Percentiles rank a stretch among this genome's conserved stretches.
phyloP scores from a whole-genome alignment of 2,797 vertebrate genomes.

The Acropternis orthonyx region DNA sequence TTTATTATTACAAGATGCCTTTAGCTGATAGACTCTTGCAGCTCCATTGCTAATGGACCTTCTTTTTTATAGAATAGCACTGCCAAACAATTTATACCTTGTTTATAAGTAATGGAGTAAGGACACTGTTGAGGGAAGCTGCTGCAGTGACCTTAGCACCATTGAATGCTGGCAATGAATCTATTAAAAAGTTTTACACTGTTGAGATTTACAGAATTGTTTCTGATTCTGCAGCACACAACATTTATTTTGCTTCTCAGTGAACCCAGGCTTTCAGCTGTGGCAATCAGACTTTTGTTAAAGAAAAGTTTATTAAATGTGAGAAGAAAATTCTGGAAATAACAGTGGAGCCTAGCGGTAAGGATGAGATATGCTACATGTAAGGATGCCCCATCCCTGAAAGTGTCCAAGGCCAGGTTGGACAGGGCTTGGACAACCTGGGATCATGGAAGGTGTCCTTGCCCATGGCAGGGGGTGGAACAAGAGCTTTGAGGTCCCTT shows the following conservation, averaged over 20 bases:
- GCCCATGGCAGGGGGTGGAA: rapidly evolving
- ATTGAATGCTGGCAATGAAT: neutral
- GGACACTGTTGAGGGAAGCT: neutral
- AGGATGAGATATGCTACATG: rapidly evolving
- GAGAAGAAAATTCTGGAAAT: neutral
- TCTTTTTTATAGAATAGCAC: neutral
- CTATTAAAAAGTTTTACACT: neutral
- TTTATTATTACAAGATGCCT: neutral
- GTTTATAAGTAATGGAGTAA: slow-evolving; percentile 18
- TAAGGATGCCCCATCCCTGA: neutral
- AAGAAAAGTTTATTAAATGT: neutral
- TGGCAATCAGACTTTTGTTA: neutral
- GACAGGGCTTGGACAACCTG: rapidly evolving
- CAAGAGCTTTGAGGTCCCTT: neutral
- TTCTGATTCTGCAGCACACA: neutral
- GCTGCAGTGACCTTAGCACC: neutral
- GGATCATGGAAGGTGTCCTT: neutral
- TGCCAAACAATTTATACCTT: neutral
- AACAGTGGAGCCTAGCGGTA: neutral
- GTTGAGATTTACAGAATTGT: neutral
- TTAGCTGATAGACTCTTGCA: neutral
- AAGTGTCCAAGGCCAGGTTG: rapidly evolving
- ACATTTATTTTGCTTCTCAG: neutral
- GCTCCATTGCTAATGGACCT: neutral
- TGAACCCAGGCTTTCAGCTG: neutral